These are phyloP conservation scores for Corydoras maculifer DNA, from an alignment of 2,113 vertebrate genomes.

Conservation along the genomic window DNA sequence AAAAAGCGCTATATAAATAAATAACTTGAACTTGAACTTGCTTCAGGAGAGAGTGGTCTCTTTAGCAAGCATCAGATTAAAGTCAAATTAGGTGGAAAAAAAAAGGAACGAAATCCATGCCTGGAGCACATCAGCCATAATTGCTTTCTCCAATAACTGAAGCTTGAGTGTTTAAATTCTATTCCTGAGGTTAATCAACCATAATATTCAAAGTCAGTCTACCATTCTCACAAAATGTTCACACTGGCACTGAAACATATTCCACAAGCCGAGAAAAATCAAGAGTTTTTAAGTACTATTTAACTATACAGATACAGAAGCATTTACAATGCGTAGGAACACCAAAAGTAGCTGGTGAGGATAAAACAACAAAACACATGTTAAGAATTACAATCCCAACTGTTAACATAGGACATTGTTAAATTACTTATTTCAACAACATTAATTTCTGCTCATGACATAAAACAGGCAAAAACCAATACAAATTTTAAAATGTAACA, in stretches of 20 bases:
- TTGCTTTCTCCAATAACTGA: slow-evolving; percentile 59
- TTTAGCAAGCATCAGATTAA: slow-evolving; percentile 57
- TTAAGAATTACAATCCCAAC: slow-evolving; percentile 39
- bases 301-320: slow-evolving; percentile 46
- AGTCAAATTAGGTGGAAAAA: slow-evolving; percentile 55
- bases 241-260: background rate
- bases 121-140: slow-evolving; percentile 56
- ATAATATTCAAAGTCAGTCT: slow-evolving; percentile 53
- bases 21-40: no score
- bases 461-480: slow-evolving; percentile 21
- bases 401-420: slow-evolving; percentile 1
- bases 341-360: slow-evolving; percentile 41
- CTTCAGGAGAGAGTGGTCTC: slow-evolving; percentile 33
- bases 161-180: slow-evolving; percentile 57
- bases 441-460: slow-evolving; percentile 14
- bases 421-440: slow-evolving; percentile 11
- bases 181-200: slow-evolving; percentile 63
- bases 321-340: slow-evolving; percentile 40
- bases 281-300: slow-evolving; percentile 31
- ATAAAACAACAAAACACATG: slow-evolving; percentile 42
- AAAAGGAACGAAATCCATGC: slow-evolving; percentile 48
- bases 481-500: slow-evolving; percentile 5
- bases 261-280: slow-evolving; percentile 39
- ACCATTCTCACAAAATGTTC: slow-evolving; percentile 4
- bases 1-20: no score